These are phyloP conservation scores for Urosaurus nigricauda DNA, from an alignment of 2,797 vertebrate genomes.

Conservation along the genomic window DNA sequence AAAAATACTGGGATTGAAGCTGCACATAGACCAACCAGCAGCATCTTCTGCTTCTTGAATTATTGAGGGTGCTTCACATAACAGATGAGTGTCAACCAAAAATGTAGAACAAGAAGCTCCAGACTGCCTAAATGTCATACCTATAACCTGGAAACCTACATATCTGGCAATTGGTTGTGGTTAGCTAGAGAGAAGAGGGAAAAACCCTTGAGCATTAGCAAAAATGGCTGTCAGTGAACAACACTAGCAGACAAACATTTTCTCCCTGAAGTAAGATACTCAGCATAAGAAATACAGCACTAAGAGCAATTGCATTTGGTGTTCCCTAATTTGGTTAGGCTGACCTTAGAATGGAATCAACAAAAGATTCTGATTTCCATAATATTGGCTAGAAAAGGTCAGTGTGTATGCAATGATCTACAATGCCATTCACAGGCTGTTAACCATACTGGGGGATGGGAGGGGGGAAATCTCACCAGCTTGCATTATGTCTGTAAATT, in stretches of 20 bases:
- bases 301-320: slow-evolving; percentile 65
- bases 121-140: background rate
- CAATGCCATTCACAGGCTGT: slow-evolving; percentile 48
- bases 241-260: slow-evolving; percentile 57
- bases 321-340: slow-evolving; percentile 72
- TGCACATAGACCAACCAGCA: background rate
- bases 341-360: slow-evolving; percentile 76
- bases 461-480: slow-evolving; percentile 15
- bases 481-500: slow-evolving; percentile 23
- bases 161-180: background rate
- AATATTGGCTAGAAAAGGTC: slow-evolving; percentile 70
- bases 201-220: background rate
- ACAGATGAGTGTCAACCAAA: background rate
- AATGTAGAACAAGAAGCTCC: background rate
- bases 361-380: slow-evolving; percentile 77
- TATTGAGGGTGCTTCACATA: no score
- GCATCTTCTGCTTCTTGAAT: background rate
- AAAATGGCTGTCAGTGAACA: slow-evolving; percentile 34
- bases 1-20: background rate
- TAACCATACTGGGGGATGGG: slow-evolving; percentile 16
- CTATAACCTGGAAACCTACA: background rate
- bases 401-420: slow-evolving; percentile 63
- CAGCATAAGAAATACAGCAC: slow-evolving; percentile 67
- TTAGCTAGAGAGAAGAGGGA: background rate
- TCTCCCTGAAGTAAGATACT: slow-evolving; percentile 61